phyloP scores from a whole-genome alignment of 1,140 invertebrate genomes.

The Proctacanthus coquilletti region DNA sequence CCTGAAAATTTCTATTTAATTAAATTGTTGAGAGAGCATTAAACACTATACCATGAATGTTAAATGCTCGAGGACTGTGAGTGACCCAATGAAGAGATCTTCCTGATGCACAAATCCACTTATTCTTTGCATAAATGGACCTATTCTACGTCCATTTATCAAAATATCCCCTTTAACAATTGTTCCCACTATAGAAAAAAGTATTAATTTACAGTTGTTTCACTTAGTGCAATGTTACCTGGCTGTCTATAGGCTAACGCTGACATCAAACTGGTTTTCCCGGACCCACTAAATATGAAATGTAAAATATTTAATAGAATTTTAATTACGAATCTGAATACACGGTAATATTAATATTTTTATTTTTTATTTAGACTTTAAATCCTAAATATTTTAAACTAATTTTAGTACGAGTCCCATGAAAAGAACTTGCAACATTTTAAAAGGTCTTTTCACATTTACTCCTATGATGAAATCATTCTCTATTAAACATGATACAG shows the following conservation, averaged over 20 bases:
- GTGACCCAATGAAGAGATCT: slow-evolving; percentile 70
- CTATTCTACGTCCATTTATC: slow-evolving; percentile 50
- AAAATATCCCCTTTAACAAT: slow-evolving; percentile 58
- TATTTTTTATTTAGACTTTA: too few species aligned
- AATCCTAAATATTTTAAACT: too few species aligned
- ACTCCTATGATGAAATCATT: too few species aligned
- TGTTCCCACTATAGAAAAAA: slow-evolving; percentile 37
- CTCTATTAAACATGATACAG: too few species aligned
- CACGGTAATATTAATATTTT: too few species aligned
- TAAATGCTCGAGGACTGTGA: slow-evolving; percentile 81
- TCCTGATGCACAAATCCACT: slow-evolving; percentile 93
- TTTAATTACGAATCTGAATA: too few species aligned
- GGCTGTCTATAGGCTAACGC: slow-evolving; percentile 63
- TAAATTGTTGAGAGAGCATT: neutral
- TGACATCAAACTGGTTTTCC: slow-evolving; percentile 89
- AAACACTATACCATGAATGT: slow-evolving; percentile 58
- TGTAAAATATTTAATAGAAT: too few species aligned
- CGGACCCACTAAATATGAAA: slow-evolving; percentile 58
- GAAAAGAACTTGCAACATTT: too few species aligned
- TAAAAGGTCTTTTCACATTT: too few species aligned
- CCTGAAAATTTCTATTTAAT: slow-evolving; percentile 34
- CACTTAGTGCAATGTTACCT: slow-evolving; percentile 30
- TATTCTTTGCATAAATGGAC: slow-evolving; percentile 58
- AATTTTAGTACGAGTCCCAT: too few species aligned
- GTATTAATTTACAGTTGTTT: neutral